phyloP scores from a whole-genome alignment of 2,888 invertebrate species.

The Adelphocoris suturalis region DNA sequence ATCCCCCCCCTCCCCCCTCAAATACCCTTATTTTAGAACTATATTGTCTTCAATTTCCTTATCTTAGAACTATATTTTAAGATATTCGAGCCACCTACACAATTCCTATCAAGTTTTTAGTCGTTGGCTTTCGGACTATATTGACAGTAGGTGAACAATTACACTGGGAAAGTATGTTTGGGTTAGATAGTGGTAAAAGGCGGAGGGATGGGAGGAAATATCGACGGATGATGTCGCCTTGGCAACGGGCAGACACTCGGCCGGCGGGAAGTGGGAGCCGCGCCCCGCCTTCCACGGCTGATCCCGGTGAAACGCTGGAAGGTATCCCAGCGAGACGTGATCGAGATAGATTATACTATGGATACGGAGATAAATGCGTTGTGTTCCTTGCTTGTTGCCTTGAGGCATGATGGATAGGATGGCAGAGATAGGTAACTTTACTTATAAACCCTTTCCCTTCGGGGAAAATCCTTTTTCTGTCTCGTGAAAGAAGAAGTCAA shows the following conservation, averaged over 20 bases:
- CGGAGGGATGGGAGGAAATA: constrained; percentile 46
- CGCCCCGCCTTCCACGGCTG: neutral
- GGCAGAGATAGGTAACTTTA: neutral
- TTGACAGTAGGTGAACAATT: neutral
- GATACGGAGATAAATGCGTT: neutral
- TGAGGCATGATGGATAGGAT: neutral
- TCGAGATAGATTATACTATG: neutral
- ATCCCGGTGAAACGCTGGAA: neutral
- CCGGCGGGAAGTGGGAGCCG: constrained; percentile 40
- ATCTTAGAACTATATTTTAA: too few species aligned
- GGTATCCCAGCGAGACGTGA: neutral
- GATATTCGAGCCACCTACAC: too few species aligned
- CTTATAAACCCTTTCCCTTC: too few species aligned
- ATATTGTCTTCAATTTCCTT: too few species aligned
- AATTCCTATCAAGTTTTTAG: too few species aligned
- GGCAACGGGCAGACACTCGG: constrained; percentile 58
- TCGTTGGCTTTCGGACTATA: too few species aligned
- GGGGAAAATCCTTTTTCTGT: too few species aligned
- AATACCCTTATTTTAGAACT: too few species aligned
- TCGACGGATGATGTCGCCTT: constrained; percentile 62
- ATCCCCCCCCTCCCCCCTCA: too few species aligned
- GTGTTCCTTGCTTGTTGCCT: neutral
- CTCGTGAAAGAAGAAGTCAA: too few species aligned
- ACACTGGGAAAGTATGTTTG: neutral
- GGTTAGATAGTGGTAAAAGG: neutral